Percentiles rank a stretch among this genome's conserved stretches.
Conservation (phyloP, 2,113 vertebrate genomes). For the Ochotona princeps region DNA sequence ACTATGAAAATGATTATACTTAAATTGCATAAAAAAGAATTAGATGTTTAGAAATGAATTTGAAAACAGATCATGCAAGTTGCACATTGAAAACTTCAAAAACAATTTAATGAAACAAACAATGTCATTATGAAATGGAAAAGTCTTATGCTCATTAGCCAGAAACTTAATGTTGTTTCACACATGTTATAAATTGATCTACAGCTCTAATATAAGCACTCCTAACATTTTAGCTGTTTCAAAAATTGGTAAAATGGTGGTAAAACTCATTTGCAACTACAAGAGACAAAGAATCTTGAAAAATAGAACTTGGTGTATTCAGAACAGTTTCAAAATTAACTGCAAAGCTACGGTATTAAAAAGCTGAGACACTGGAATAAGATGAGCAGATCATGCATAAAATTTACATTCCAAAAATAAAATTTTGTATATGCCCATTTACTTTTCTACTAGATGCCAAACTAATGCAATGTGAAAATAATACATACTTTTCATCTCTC, state of each 20-base stretch:
- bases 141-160: background rate
- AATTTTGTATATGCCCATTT: background rate
- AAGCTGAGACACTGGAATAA: background rate
- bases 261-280: background rate
- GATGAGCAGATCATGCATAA: background rate
- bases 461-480: background rate
- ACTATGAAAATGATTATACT: background rate
- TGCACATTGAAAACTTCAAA: background rate
- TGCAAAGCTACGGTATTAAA: background rate
- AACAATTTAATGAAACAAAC: background rate
- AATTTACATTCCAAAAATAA: background rate
- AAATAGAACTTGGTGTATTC: background rate
- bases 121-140: background rate
- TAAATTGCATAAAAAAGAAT: background rate
- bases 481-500: background rate
- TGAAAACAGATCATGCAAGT: background rate
- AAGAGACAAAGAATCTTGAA: background rate
- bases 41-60: background rate
- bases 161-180: background rate
- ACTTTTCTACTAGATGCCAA: background rate
- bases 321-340: background rate
- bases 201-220: background rate
- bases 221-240: background rate
- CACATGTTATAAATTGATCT: background rate
- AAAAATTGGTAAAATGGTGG: background rate